Percentiles rank a stretch among this genome's conserved stretches.
These are phyloP conservation scores for Euplagia quadripunctaria DNA, from an alignment of 2,888 invertebrate species.

Conservation along the genomic window DNA sequence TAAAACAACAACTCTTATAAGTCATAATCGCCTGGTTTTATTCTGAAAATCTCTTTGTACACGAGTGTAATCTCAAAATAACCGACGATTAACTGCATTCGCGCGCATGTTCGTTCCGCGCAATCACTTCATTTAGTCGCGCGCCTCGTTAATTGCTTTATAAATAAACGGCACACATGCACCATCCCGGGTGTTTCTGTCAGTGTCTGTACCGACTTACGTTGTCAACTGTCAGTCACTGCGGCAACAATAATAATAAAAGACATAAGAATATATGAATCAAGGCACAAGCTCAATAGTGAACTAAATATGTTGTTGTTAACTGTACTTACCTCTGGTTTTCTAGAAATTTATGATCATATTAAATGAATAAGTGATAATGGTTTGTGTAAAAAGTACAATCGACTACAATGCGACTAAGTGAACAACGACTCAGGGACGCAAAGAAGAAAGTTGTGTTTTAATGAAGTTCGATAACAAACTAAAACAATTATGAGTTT, in stretches of 20 bases:
- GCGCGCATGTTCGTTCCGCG: constrained; percentile 33
- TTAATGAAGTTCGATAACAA: too few relatives aligned
- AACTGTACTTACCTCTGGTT: not conserved
- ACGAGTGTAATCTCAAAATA: constrained; percentile 34
- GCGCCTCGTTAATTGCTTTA: constrained; percentile 62
- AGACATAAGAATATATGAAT: not conserved
- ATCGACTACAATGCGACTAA: too few relatives aligned
- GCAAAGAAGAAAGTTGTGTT: too few relatives aligned
- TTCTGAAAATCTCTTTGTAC: not conserved
- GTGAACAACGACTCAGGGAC: too few relatives aligned
- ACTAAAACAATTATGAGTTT: too few relatives aligned
- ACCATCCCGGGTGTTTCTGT: not conserved
- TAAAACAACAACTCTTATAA: not conserved
- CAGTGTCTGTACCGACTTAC: not conserved
- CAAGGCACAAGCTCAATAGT: not conserved
- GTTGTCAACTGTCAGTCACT: not conserved
- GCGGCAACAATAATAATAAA: not conserved
- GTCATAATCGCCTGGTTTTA: not conserved
- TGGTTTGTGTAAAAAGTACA: not conserved
- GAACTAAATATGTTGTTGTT: not conserved
- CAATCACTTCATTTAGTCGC: constrained; percentile 52
- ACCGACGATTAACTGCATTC: constrained; percentile 43
- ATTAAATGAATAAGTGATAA: not conserved
- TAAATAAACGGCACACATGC: constrained; percentile 54
- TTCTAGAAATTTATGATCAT: not conserved